phyloP scores from a whole-genome alignment of 1,140 invertebrate genomes.

The Hestina assimilis region DNA sequence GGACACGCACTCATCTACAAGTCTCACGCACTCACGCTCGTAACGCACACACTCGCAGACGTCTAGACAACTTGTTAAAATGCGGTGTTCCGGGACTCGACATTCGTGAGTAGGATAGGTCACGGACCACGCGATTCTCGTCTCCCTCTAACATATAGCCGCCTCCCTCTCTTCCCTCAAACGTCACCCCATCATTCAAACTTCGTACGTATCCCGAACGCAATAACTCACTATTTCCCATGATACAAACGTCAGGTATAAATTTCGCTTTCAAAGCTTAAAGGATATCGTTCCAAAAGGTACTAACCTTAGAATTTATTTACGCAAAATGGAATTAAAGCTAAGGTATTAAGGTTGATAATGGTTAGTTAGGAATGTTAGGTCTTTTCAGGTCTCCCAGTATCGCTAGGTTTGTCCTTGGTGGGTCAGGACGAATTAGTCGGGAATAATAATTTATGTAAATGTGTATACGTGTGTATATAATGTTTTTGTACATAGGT shows the following conservation, averaged over 20 bases:
- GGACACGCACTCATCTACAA: constrained; percentile 35
- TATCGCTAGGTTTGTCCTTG: constrained; percentile 62
- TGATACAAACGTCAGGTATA: constrained; percentile 46
- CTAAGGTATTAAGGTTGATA: constrained; percentile 17
- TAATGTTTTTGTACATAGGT: constrained; percentile 32
- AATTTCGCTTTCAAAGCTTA: constrained; percentile 74
- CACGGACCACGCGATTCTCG: constrained; percentile 60
- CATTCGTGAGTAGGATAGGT: constrained; percentile 77
- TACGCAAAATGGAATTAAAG: constrained; percentile 21
- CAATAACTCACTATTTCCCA: constrained; percentile 34
- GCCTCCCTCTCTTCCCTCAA: constrained; percentile 38
- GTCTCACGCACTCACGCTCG: constrained; percentile 30
- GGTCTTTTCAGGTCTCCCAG: constrained; percentile 63
- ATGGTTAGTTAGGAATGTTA: constrained; percentile 23
- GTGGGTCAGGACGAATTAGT: constrained; percentile 72
- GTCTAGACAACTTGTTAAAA: constrained; percentile 75
- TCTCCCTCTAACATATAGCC: constrained; percentile 43
- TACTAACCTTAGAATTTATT: constrained; percentile 21
- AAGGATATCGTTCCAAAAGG: constrained; percentile 30
- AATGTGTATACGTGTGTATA: constrained; percentile 60
- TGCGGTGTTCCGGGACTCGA: constrained; percentile 73
- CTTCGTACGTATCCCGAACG: constrained; percentile 31
- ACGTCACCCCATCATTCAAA: constrained; percentile 25
- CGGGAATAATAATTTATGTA: constrained; percentile 77
- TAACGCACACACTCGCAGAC: constrained; percentile 48